phyloP scores from a whole-genome alignment of 2,113 vertebrate species.

The Recurvirostra avosetta region DNA sequence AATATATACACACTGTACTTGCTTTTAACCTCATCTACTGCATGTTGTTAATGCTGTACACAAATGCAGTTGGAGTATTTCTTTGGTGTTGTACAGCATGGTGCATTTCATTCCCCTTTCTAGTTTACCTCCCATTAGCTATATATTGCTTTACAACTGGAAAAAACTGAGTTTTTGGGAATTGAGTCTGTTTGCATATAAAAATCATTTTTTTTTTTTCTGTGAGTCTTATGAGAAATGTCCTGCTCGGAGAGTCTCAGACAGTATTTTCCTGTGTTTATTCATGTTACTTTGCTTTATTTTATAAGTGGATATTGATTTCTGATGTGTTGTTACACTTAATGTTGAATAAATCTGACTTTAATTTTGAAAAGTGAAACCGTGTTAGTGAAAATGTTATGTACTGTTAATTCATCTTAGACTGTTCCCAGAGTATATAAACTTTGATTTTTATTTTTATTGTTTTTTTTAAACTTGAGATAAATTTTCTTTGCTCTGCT shows the following conservation, averaged over 20 bases:
- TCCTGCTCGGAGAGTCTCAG: conserved; percentile 58
- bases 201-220: not conserved
- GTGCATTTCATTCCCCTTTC: conserved; percentile 49
- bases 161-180: conserved; percentile 10
- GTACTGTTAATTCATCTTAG: not conserved
- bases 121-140: conserved; percentile 33
- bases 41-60: conserved; percentile 57
- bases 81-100: conserved; percentile 58
- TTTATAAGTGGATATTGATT: conserved; percentile 65
- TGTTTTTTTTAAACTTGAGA: not conserved
- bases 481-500: not conserved
- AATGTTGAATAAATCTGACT: conserved; percentile 67
- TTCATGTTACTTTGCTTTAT: conserved; percentile 65
- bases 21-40: conserved; percentile 45
- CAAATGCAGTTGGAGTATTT: conserved; percentile 47
- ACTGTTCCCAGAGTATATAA: not conserved
- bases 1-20: conserved; percentile 20
- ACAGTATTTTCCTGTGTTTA: conserved; percentile 58
- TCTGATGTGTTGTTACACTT: conserved; percentile 63
- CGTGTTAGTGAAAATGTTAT: conserved; percentile 56
- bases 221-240: conserved; percentile 60
- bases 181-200: conserved; percentile 47
- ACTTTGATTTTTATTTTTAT: not conserved
- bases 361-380: conserved; percentile 58
- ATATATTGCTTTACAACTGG: conserved; percentile 58